Evolutionary conservation across 2,888 invertebrate genomes (phyloP).

Genomic region (Scaptomyza tumidula): DNA sequence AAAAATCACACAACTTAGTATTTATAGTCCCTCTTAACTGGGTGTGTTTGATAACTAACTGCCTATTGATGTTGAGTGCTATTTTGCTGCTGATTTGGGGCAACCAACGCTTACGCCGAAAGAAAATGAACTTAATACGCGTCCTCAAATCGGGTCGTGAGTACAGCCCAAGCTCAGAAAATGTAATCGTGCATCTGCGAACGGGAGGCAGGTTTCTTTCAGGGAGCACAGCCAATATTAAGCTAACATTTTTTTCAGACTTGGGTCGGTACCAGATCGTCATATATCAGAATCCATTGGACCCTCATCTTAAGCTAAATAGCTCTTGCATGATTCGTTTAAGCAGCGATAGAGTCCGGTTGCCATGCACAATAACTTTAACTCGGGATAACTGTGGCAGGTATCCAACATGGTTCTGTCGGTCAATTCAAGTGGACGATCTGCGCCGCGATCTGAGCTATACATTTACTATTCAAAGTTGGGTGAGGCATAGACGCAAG

Average conservation of each 20-base stretch:
- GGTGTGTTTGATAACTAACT: conserved; percentile 1
- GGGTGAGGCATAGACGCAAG: conserved; percentile 29
- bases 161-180: conserved; percentile 15
- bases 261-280: conserved; percentile 37
- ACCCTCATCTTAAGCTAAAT: conserved; percentile 27
- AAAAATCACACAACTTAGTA: not conserved
- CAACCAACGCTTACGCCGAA: not conserved
- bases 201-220: conserved; percentile 27
- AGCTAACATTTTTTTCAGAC: conserved; percentile 32
- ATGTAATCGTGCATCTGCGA: conserved; percentile 36
- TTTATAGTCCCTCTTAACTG: not conserved
- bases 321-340: conserved; percentile 34
- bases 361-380: conserved; percentile 44
- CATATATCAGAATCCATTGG: conserved; percentile 40
- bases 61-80: not conserved
- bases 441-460: conserved; percentile 27
- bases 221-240: conserved; percentile 34
- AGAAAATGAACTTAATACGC: conserved; percentile 27
- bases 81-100: conserved; percentile 11
- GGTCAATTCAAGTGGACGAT: conserved; percentile 39
- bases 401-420: conserved; percentile 47
- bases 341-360: conserved; percentile 24
- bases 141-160: conserved; percentile 21
- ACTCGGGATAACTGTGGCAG: conserved; percentile 36
- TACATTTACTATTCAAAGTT: conserved; percentile 30